Conservation (phyloP, 2,113 vertebrate species). For the Triplophysa dalaica region DNA sequence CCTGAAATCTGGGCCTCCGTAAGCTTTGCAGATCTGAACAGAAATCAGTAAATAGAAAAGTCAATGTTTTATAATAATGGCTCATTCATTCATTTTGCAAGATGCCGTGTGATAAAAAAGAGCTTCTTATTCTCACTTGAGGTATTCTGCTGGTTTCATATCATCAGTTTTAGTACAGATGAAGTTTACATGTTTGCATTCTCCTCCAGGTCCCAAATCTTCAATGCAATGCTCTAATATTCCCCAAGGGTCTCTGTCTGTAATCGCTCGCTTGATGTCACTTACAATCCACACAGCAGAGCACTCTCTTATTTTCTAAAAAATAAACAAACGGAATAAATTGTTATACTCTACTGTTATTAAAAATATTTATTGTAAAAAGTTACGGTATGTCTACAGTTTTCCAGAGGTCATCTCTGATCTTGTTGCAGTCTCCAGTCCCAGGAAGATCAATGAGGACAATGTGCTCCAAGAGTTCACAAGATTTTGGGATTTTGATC, state of each 20-base stretch:
- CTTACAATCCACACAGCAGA: constrained; percentile 42
- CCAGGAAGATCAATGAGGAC: constrained; percentile 38
- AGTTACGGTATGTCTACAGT: neutral
- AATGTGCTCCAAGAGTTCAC: constrained; percentile 31
- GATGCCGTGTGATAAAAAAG: neutral
- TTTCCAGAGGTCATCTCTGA: constrained; percentile 42
- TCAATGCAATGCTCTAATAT: constrained; percentile 17
- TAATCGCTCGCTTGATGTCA: constrained; percentile 35
- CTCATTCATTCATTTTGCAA: too few species aligned
- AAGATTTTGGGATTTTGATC: constrained; percentile 9
- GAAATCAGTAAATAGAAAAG: neutral
- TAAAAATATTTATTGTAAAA: neutral
- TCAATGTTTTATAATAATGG: too few species aligned
- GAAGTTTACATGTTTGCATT: constrained; percentile 27
- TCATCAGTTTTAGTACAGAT: constrained; percentile 45
- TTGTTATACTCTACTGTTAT: neutral
- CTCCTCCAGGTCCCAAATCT: constrained; percentile 35
- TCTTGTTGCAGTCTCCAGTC: constrained; percentile 36
- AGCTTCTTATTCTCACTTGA: neutral
- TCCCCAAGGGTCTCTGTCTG: constrained; percentile 22
- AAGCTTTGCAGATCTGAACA: neutral
- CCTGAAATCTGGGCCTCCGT: too few species aligned
- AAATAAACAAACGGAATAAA: neutral
- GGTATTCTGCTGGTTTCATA: neutral
- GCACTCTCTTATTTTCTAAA: constrained; percentile 31